Evolutionary conservation across 2,888 invertebrate species (phyloP), one percentile per base, ranked within the genome.

Genomic region (Agrilus biguttatus): DNA sequence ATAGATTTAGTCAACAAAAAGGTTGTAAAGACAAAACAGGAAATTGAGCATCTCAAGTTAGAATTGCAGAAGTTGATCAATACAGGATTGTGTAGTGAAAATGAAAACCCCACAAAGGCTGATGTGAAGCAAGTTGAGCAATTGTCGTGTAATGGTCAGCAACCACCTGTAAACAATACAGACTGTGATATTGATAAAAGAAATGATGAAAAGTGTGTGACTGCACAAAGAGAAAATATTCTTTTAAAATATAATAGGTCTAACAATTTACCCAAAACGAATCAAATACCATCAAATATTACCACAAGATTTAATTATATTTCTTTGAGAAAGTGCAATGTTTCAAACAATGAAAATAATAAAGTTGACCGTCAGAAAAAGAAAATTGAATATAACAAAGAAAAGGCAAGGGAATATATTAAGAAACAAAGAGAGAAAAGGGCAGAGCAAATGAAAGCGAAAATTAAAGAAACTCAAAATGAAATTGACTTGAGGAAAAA

Each of bases 401-500:
- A 70, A 41, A 67, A 70, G 49, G 68, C 75, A 1, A 60, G 72
- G 5, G 67, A 69, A 47, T 77, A 67, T 55, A 77, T 77, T 50
- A 67, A 68, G 49, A 70, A 69, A 49, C 74, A 77, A 55, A 69
- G 65, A 51, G 67, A 69, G 43, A 71, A 71, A 51, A 59, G 75
- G 8, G 56, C 61, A 36, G 59, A 63, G 41, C 58, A 63, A 45
- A 52, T 61, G 43, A 60, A 63, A 46, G 57, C 61, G 42, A 64
- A 68, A 44, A 51, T 53, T n/a, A 53, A 53, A 19, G 50, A 55
- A 38, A 48, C 47, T 12, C 45, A 49, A 32, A 51, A 47, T 43
- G 43, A 44, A 12, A 56, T 58, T 23, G 66, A 70, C 42, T 57
- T 68, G 42, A 65, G 66, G 40, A 67, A 68, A 47, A 63, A 70